phyloP scores from a whole-genome alignment of 2,888 invertebrate species.

The Dryobotodes eremita region DNA sequence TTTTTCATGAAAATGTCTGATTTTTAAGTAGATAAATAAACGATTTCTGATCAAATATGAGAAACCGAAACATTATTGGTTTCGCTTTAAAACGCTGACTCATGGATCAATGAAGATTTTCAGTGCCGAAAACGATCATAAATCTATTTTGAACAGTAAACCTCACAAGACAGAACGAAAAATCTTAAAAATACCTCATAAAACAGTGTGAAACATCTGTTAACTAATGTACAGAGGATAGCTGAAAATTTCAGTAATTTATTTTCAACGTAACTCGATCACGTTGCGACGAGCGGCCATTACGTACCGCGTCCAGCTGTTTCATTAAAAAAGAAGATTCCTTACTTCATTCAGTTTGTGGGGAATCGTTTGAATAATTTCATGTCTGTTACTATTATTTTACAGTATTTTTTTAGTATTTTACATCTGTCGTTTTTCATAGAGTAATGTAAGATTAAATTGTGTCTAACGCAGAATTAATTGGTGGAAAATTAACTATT shows the following conservation, averaged over 20 bases:
- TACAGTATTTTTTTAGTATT: too few species aligned
- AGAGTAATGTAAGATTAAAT: not conserved
- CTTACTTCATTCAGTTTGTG: constrained; percentile 28
- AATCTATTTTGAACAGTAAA: not conserved
- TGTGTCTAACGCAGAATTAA: not conserved
- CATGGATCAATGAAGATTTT: too few species aligned
- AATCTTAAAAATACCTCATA: constrained; percentile 16
- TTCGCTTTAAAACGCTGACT: too few species aligned
- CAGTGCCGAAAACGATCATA: not conserved
- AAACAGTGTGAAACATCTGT: constrained; percentile 48
- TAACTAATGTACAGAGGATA: constrained; percentile 29
- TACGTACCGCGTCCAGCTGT: constrained; percentile 47
- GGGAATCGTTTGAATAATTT: constrained; percentile 1
- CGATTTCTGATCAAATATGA: too few species aligned
- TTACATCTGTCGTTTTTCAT: not conserved
- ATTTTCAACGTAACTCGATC: constrained; percentile 70
- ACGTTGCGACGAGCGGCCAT: constrained; percentile 41
- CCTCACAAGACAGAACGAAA: constrained; percentile 6
- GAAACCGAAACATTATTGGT: too few species aligned
- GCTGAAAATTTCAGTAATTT: constrained; percentile 60
- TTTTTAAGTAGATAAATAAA: too few species aligned
- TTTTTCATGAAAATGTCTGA: too few species aligned
- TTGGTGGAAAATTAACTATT: not conserved
- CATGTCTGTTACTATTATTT: not conserved
- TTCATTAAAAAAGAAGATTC: constrained; percentile 45